Conservation (phyloP, 2,113 vertebrate genomes). For the Lophotis ruficrista region DNA sequence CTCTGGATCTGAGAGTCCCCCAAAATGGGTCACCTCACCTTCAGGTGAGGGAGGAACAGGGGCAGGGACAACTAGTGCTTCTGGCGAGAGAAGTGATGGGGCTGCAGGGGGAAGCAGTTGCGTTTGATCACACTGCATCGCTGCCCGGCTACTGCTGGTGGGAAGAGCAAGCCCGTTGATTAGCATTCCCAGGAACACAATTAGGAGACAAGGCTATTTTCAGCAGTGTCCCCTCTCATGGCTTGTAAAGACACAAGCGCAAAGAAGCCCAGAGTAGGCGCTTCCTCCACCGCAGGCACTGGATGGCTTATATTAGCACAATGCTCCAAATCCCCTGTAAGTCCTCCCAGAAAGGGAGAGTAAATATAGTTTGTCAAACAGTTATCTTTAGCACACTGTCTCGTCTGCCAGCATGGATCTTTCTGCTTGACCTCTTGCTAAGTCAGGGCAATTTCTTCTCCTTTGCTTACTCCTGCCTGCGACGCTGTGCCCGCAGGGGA, state of each 20-base stretch:
- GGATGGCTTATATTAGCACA: slow-evolving; percentile 63
- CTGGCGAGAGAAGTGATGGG: not conserved
- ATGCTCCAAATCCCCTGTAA: slow-evolving; percentile 69
- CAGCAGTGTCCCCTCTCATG: slow-evolving; percentile 5
- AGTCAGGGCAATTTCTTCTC: slow-evolving; percentile 59
- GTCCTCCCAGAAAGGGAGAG: slow-evolving; percentile 67
- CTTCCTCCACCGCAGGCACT: slow-evolving; percentile 53
- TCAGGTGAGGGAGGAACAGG: not conserved
- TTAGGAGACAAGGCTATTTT: slow-evolving; percentile 53
- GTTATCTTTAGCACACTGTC: slow-evolving; percentile 69
- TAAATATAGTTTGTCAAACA: slow-evolving; percentile 69
- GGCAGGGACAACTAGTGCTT: not conserved
- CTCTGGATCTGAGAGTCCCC: not conserved
- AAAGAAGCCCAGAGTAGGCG: not conserved
- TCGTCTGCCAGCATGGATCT: slow-evolving; percentile 56
- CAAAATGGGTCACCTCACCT: not conserved
- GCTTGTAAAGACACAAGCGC: slow-evolving; percentile 34
- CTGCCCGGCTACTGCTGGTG: slow-evolving; percentile 7
- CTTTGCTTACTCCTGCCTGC: slow-evolving; percentile 10
- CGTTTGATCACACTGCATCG: not conserved
- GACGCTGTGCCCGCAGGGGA: not conserved
- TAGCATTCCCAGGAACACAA: slow-evolving; percentile 45
- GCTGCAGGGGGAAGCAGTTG: not conserved
- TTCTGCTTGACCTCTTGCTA: slow-evolving; percentile 65
- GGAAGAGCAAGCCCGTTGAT: slow-evolving; percentile 23